Evolutionary conservation across 2,888 invertebrate genomes (phyloP).

Genomic region (Gerris lacustris): DNA sequence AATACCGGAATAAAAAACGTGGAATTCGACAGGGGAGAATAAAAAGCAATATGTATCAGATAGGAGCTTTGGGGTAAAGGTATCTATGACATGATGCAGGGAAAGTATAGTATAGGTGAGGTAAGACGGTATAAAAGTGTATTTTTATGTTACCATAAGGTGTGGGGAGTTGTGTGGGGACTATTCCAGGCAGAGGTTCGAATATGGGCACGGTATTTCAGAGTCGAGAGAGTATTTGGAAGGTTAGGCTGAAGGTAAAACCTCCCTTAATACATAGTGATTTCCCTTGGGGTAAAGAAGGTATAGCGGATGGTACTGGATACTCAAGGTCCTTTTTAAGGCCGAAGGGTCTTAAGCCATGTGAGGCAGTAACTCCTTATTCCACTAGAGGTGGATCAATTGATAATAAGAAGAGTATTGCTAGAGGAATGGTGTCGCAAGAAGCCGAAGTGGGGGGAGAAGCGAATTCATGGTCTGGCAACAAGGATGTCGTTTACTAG

Average conservation of each 20-base stretch:
- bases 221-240: background rate
- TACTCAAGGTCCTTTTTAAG: background rate
- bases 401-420: background rate
- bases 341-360: background rate
- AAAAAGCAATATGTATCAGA: too few species aligned
- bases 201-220: background rate
- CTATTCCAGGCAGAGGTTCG: background rate
- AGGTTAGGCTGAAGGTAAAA: too few species aligned
- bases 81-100: too few species aligned
- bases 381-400: background rate
- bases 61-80: too few species aligned
- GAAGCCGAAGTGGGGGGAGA: background rate
- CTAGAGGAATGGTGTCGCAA: background rate
- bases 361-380: background rate
- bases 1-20: too few species aligned
- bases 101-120: too few species aligned
- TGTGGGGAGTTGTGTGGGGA: background rate
- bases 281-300: background rate
- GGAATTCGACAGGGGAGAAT: too few species aligned
- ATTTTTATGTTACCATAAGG: background rate
- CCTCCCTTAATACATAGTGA: slow-evolving; percentile 1
- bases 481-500: too few species aligned
- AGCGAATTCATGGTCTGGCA: background rate
- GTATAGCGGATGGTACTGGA: background rate
- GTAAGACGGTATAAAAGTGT: background rate